Evolutionary conservation across 2,888 invertebrate species (phyloP).

Genomic region (Artemia sinica): DNA sequence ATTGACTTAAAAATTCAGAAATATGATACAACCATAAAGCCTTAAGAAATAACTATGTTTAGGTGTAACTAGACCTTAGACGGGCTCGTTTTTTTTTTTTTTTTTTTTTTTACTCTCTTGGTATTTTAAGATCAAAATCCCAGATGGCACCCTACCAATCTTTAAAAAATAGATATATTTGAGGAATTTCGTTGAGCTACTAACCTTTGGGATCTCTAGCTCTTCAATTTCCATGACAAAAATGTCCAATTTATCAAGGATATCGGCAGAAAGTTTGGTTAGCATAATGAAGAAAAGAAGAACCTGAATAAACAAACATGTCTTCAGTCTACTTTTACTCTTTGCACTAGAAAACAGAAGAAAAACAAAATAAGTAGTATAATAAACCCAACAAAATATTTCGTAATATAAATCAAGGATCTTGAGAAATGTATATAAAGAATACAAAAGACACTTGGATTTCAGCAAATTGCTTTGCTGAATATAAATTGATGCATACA

Average conservation of each 20-base stretch:
- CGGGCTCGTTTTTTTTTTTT: background rate
- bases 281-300: conserved; percentile 74
- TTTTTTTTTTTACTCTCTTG: no score
- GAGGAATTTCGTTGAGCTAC: background rate
- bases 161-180: background rate
- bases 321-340: conserved; percentile 86
- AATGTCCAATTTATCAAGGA: conserved; percentile 77
- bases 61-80: background rate
- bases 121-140: background rate
- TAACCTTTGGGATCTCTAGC: conserved; percentile 64
- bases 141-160: background rate
- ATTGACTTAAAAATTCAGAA: no score
- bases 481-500: no score
- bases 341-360: conserved; percentile 56
- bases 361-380: conserved; percentile 5
- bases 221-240: conserved; percentile 87
- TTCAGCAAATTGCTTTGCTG: no score
- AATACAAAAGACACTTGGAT: no score
- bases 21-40: no score
- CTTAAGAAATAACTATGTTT: no score
- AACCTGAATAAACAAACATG: conserved; percentile 83
- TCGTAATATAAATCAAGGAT: no score
- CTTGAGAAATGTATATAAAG: no score
- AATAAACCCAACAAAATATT: no score
- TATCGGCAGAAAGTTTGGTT: conserved; percentile 73